A percentile compares a stretch with the other conserved stretches of the same genome.
Evolutionary conservation across 2,113 vertebrate genomes (phyloP).

Genomic region (Tamias sibiricus): DNA sequence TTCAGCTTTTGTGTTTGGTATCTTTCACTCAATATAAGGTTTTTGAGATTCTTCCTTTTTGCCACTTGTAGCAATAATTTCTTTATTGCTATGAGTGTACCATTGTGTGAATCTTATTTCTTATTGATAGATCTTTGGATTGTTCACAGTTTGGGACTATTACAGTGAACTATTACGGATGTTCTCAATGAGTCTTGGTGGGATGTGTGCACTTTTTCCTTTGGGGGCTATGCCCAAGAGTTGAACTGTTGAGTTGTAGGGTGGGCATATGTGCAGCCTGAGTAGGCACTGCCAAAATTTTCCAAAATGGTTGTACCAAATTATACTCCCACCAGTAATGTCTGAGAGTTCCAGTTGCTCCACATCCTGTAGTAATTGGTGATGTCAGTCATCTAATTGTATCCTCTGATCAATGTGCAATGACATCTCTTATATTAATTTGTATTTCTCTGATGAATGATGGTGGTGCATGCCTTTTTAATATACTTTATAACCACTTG

Average conservation of each 20-base stretch:
- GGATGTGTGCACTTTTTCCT: neutral
- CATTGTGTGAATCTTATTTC: neutral
- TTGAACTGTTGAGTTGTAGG: neutral
- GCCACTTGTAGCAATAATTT: neutral
- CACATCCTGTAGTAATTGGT: neutral
- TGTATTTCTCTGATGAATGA: slow-evolving; percentile 30
- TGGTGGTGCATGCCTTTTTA: neutral
- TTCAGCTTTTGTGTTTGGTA: neutral
- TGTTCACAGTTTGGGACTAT: neutral
- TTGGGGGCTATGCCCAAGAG: neutral
- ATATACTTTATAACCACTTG: neutral
- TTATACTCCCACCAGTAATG: neutral
- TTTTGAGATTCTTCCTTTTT: neutral
- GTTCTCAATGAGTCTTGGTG: neutral
- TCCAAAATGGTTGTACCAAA: neutral
- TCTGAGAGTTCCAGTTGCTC: neutral
- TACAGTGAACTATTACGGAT: neutral
- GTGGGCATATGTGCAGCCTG: neutral
- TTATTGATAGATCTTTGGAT: neutral
- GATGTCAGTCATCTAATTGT: neutral
- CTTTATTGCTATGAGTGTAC: neutral
- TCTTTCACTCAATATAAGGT: no score
- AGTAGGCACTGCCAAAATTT: neutral
- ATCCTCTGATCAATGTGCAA: neutral
- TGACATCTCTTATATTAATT: neutral